Base-by-base conservation (phyloP, 30 jellyfish, hydroid and myxozoan genomes). In the Rhopilema esculentum region DNA sequence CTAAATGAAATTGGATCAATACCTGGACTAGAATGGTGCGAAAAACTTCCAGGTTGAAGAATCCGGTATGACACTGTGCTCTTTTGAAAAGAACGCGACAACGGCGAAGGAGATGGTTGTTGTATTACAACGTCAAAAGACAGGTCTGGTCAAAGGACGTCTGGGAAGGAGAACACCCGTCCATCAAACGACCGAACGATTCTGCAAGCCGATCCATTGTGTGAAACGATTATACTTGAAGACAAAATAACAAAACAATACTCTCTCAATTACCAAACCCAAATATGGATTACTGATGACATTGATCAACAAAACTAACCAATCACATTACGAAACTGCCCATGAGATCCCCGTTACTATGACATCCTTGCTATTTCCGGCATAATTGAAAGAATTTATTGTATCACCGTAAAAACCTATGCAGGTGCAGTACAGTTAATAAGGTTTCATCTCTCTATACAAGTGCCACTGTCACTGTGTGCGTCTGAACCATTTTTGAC, bases 241-340 rank as follows among this genome's bases (percentile, higher is more conserved):
- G 89, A 79, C 89, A 64, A 79, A 79, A 79, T 79, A 64, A 79
- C 89, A 84, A 50, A 84, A 84, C 93, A 84, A 84, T 84, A 84
- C 93, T 84, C 91, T 82, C 93, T 84, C 93, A 84, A 84, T 84
- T 84, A 84, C 87, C 68, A 84, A 61, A 74, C 93, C 93, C 93
- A 84, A 72, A 84, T 84, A 84, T 84, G 93, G 93, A 66, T 84
- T 84, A 73, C 75, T 67, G 82, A 53, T 79, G 89, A 79, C 89
- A 66, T 84, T 84, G 84, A 84, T 84, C 93, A 84, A 84, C 72
- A 51, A 66, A 67, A 52, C 87, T 70, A 48, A 68, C 93, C 93
- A 84, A 84, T 84, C 93, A 74, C 84, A 84, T 69, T 27, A 66
- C 93, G 87, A 72, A 53, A 73, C 87, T 31, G 66, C 71, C 93